Evolutionary conservation across 2,888 invertebrate species (phyloP), one percentile per base, ranked within the genome.

Genomic region (Chironomus tentans): DNA sequence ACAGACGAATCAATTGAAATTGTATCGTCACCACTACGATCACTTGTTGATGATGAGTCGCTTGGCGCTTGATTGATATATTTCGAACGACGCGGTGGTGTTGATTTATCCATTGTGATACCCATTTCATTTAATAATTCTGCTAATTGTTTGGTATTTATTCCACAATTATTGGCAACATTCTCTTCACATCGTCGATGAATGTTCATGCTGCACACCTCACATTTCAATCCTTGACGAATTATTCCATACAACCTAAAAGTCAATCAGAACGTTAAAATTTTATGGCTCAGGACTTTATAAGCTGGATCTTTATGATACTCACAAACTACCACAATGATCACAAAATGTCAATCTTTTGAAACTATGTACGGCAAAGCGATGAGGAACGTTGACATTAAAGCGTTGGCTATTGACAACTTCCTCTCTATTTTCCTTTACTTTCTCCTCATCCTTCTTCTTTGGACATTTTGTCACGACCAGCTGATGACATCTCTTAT

Each of bases 401-500:
- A 99, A 99, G 79, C 98, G 89, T 84, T 91, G 90, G 69, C 90
- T 90, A 77, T 77, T 74, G 70, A 48, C 22, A 68, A 70, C 74
- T 56, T 73, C 38, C 48, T 69, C 48, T 18, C 21, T 68, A 2
- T 47, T 21, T 47, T 38, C 46, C 73, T 68, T 61, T 3, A 76
- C 61, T 38, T 38, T 38, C 48, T 24, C 79, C 82, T 92, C 92
- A 83, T 95, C 94, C 85, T 94, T 95, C 90, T 96, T 95, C 79
- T 98, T 98, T 76, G 98, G 98, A 86, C 99, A 99, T 87, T 97
- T 97, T 82, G 98, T 98, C 81, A 99, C 95, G 79, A 99, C 97
- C 78, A 92, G 92, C 81, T 92, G 91, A 86, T 99, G 98, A 84
- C 99, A 99, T 82, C 98, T 89, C 85, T 99, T 99, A 88, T 99